Evolutionary conservation across 2,888 invertebrate species (phyloP), one percentile per base, ranked within the genome.

Genomic region (Dryobota labecula): DNA sequence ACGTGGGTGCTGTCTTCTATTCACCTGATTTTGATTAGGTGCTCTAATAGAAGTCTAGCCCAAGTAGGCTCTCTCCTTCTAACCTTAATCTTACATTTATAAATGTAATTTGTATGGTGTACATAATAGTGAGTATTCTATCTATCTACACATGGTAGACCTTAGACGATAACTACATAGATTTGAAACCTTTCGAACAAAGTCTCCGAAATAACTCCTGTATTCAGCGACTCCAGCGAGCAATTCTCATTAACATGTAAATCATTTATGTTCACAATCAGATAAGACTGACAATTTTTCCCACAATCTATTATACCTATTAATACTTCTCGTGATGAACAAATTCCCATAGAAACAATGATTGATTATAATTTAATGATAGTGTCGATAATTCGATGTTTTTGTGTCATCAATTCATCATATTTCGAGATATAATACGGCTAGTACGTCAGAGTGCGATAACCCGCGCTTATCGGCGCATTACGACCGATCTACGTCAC

Each of bases 401-500:
- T 66, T 51, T 72, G 57, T 86, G 84, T 80, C 84, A 85, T 63
- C 63, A 75, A 75, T 75, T 72, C 79, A 72, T 85, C 70, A 85
- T 77, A 76, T 66, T 72, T 72, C 75, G 74, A 56, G 67, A 79
- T 76, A 78, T 75, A 75, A 61, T 41, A 51, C 58, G 58, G 65
- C 33, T 54, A 60, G 62, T 54, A 82, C 89, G 88, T 85, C 86
- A 86, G 45, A 81, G 81, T 68, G 80, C 84, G 89, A 88, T 87
- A 88, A 84, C 89, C 84, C 65, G 64, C 60, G 73, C 75, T 78
- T 89, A 87, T 86, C 85, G 71, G 36, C 74, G 81, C 82, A 82
- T 86, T 86, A 86, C 67, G 73, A 72, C 63, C 67, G 61, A 78
- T 70, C 63, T 73, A 84, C 89, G 89, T 89, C 89, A 89, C 83